A percentile compares a stretch with the other conserved stretches of the same genome.
phyloP scores from a whole-genome alignment of 2,888 invertebrate species.

The Seira sanloemensis region DNA sequence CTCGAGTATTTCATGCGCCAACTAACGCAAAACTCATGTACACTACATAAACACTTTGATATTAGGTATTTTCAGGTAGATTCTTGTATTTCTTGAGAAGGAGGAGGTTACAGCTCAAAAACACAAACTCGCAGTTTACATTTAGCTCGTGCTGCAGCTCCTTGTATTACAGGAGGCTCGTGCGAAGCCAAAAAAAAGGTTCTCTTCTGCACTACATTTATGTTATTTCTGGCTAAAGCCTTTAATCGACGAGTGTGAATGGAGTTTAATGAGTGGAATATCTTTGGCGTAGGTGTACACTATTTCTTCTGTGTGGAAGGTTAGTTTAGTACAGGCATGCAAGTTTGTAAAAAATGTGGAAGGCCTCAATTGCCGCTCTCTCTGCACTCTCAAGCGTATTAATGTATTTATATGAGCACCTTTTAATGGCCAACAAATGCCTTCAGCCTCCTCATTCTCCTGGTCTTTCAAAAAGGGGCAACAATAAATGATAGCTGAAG shows the following conservation, averaged over 20 bases:
- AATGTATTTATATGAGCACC: no score
- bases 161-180: slow-evolving; percentile 17
- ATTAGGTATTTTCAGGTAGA: slow-evolving; percentile 17
- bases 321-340: slow-evolving; percentile 7
- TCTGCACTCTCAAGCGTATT: no score
- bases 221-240: no score
- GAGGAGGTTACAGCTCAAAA: slow-evolving; percentile 14
- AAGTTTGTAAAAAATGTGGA: no score
- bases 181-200: no score
- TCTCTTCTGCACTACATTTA: no score
- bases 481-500: neutral
- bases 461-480: neutral
- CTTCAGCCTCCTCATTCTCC: neutral
- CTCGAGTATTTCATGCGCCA: slow-evolving; percentile 12
- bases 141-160: slow-evolving; percentile 9
- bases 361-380: no score
- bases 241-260: no score
- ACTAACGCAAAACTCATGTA: slow-evolving; percentile 11
- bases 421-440: neutral
- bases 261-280: neutral
- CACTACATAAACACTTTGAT: no score
- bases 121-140: slow-evolving; percentile 17
- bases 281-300: neutral
- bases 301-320: neutral
- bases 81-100: slow-evolving; percentile 12